Conservation (phyloP, 1,140 invertebrate species). For the Homarus americanus region DNA sequence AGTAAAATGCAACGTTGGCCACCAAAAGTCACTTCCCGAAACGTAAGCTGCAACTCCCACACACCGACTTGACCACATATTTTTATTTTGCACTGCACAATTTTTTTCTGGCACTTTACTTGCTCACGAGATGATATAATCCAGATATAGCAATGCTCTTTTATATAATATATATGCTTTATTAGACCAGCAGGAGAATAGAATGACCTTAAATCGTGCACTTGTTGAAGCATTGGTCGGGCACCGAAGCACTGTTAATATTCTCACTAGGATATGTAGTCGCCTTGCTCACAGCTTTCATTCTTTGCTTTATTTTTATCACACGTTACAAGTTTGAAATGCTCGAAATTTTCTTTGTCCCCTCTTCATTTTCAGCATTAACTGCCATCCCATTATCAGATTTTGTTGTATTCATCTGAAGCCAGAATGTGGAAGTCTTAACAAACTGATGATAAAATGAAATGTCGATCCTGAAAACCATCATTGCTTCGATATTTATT, state of each 20-base stretch:
- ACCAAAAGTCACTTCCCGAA: neutral
- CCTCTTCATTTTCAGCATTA: neutral
- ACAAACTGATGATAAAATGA: too few relatives aligned
- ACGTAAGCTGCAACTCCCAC: constrained; percentile 32
- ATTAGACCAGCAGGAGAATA: neutral
- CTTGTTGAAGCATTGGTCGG: neutral
- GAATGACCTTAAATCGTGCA: neutral
- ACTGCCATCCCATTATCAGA: neutral
- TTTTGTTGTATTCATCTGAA: neutral
- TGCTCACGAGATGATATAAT: constrained; percentile 9
- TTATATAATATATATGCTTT: neutral
- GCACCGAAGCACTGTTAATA: neutral
- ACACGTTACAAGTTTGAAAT: neutral
- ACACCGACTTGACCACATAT: neutral
- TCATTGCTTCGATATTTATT: neutral
- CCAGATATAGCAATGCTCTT: neutral
- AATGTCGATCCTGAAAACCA: neutral
- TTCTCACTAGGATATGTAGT: neutral
- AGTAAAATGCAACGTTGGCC: constrained; percentile 34
- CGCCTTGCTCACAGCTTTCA: neutral
- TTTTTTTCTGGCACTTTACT: constrained; percentile 6
- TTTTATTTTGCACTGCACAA: constrained; percentile 42
- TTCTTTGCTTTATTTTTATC: constrained; percentile 3
- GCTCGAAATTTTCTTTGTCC: neutral
- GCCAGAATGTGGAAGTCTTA: neutral